Base-by-base conservation (phyloP, 2,888 invertebrate genomes). In the Teleogryllus oceanicus region DNA sequence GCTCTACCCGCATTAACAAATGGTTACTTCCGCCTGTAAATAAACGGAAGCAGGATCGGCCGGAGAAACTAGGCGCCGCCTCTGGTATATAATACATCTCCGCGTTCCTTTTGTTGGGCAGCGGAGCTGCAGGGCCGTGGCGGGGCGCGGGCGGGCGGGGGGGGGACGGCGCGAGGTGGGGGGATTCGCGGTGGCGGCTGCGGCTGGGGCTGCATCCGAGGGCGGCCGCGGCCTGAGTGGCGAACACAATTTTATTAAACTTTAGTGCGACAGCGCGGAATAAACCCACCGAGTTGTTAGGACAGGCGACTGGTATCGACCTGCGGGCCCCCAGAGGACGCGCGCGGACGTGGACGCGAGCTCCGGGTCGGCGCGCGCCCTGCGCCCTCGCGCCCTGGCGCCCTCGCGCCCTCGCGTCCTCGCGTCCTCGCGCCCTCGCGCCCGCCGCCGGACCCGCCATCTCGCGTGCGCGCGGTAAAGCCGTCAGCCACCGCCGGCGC, bases 211-310 rank as follows among this genome's bases (percentile, higher is more conserved):
- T 37, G 37, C 37, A 37, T 37, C 37, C 37, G n/a, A 62, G 62
- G n/a, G 62, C 62, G 62, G 16, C 62, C 62, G 62, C 62, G 62
- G 62, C n/a, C 62, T 78, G 80, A 78, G 78, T 74, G 78, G 78
- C 37, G 37, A 85, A 84, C 85, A 85, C 86, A 87, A 87, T 87
- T 87, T 88, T 87, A 88, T 87, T 86, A 87, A 86, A 86, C 85
- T 87, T 87, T 87, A 87, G 85, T 87, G 85, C 86, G 87, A 87
- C 87, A 87, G 87, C 84, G 83, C 85, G 85, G 86, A 87, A 86
- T 87, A 87, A 87, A 88, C 87, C 87, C 87, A 87, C 86, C 86
- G 87, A 88, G 87, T 88, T 88, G 87, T 87, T 87, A 87, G 87
- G 86, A 85, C 85, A 85, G 85, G 85, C 85, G 87, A 87, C 86